Conservation (phyloP, 35 echinoderm and acorn worm genomes). For the Eucidaris tribuloides region DNA sequence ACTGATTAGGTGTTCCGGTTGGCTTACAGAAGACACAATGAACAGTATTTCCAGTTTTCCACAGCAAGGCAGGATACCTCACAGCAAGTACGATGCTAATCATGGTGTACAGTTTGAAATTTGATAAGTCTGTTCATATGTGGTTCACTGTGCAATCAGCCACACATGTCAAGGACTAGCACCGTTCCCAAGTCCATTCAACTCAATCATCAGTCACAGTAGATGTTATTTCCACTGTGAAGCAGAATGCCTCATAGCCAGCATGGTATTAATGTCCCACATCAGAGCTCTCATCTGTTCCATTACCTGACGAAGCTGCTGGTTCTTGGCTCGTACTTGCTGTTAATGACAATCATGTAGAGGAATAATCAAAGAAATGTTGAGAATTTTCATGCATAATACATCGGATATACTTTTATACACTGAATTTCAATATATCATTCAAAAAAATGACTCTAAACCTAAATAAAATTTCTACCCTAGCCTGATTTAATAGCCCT, state of each 20-base stretch:
- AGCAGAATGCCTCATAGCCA: constrained; percentile 71
- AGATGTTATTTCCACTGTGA: constrained; percentile 9
- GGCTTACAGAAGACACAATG: no score
- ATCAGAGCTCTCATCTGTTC: constrained; percentile 75
- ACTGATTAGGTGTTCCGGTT: no score
- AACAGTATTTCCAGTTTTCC: no score
- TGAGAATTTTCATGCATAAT: not conserved
- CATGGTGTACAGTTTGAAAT: no score
- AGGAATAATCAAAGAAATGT: not conserved
- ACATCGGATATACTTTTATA: not conserved
- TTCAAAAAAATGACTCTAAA: no score
- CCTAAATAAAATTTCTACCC: no score
- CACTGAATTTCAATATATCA: not conserved
- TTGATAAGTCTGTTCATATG: no score
- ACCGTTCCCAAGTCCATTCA: constrained; percentile 51
- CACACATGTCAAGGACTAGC: no score
- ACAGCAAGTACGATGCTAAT: constrained; percentile 86
- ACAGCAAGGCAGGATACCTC: no score
- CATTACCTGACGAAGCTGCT: constrained; percentile 76
- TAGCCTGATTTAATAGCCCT: no score
- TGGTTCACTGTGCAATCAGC: no score
- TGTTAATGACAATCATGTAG: constrained; percentile 8
- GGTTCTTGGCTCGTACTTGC: constrained; percentile 89
- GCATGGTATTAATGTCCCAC: constrained; percentile 99
- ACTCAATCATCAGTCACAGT: constrained; percentile 68